These are phyloP conservation scores for Apodemia hepburni DNA, from an alignment of 2,888 invertebrate species.

Conservation along the genomic window DNA sequence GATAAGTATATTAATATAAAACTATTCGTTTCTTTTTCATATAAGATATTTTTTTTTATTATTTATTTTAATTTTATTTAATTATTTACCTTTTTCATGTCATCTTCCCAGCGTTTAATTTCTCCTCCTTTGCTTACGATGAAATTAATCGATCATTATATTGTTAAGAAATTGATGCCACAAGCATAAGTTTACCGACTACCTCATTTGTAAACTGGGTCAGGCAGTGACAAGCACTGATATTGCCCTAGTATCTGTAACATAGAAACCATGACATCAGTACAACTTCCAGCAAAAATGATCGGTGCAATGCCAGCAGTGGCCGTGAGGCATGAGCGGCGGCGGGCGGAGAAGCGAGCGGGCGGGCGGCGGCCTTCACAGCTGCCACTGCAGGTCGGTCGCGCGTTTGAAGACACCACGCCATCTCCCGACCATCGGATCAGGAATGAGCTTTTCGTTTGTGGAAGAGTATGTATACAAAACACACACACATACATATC, in stretches of 20 bases:
- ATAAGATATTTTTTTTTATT: no score
- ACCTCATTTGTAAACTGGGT: no score
- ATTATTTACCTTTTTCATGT: no score
- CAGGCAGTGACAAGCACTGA: no score
- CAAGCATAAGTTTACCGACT: neutral
- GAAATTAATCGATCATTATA: no score
- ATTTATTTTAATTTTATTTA: no score
- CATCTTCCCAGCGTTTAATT: no score
- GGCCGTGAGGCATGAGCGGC: constrained; percentile 89
- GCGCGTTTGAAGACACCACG: constrained; percentile 82
- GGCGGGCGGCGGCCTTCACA: constrained; percentile 84
- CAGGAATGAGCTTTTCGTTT: constrained; percentile 85
- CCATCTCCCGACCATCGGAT: constrained; percentile 82
- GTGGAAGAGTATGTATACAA: constrained; percentile 81
- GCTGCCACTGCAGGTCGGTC: constrained; percentile 83
- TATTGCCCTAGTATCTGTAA: no score
- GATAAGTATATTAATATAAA: no score
- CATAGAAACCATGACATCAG: constrained; percentile 16
- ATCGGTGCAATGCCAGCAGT: constrained; percentile 94
- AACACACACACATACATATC: no score
- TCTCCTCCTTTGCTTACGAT: no score
- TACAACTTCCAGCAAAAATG: constrained; percentile 79
- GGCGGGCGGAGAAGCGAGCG: constrained; percentile 85
- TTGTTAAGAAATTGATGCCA: neutral
- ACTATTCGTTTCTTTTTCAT: no score